A percentile compares a stretch with the other conserved stretches of the same genome.
Conservation (phyloP, 2,797 vertebrate species). For the Lacerta agilis region DNA sequence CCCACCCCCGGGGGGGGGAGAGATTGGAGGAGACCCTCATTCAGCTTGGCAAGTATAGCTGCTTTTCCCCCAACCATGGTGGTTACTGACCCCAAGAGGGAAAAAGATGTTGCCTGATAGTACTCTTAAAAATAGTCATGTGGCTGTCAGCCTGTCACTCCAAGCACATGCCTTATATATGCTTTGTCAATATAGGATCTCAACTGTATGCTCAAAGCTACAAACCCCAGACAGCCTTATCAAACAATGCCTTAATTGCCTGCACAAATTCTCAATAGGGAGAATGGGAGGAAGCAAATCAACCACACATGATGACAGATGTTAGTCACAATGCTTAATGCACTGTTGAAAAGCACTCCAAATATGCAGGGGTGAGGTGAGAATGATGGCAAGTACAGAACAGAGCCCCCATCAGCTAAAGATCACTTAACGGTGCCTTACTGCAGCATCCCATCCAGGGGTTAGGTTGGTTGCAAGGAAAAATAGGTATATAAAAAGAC, state of each 20-base stretch:
- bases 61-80: neutral
- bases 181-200: neutral
- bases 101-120: neutral
- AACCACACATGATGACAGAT: neutral
- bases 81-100: neutral
- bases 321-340: slow-evolving; percentile 5
- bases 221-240: neutral
- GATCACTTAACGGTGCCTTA: neutral
- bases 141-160: neutral
- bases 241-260: slow-evolving; percentile 16
- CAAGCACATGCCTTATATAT: neutral
- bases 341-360: neutral
- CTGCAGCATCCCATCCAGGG: neutral
- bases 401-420: neutral
- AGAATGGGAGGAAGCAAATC: slow-evolving; percentile 2
- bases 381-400: neutral
- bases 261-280: neutral
- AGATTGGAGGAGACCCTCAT: neutral
- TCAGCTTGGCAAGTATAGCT: neutral
- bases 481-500: too few species aligned
- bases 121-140: neutral
- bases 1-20: too few species aligned
- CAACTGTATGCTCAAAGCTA: neutral
- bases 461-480: neutral
- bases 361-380: neutral